A percentile compares a stretch with the other conserved stretches of the same genome.
These are phyloP conservation scores for Chionis minor DNA, from an alignment of 2,113 vertebrate species.

Conservation along the genomic window DNA sequence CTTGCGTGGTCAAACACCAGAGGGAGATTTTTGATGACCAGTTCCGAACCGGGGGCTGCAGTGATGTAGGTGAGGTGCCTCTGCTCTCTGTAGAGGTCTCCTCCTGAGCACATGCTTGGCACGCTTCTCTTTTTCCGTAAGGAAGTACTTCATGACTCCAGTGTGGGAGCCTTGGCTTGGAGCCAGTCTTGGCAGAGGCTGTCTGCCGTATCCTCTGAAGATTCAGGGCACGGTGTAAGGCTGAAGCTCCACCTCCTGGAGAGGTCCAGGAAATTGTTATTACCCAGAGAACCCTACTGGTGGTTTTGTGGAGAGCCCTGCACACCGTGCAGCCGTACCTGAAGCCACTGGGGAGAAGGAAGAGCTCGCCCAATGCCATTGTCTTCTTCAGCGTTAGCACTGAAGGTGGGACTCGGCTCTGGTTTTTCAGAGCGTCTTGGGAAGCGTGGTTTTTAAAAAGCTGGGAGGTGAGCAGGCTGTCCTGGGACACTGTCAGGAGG, in stretches of 20 bases:
- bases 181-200: not conserved
- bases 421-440: not conserved
- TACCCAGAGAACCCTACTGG: not conserved
- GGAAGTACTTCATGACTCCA: not conserved
- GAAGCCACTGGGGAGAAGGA: not conserved
- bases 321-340: not conserved
- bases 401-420: not conserved
- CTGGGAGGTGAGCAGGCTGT: not conserved
- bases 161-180: not conserved
- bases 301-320: not conserved
- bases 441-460: not conserved
- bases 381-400: not conserved
- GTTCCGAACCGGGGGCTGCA: accelerated
- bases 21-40: not conserved
- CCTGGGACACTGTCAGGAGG: not conserved
- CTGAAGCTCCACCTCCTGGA: not conserved
- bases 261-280: not conserved
- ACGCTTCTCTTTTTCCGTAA: not conserved
- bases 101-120: not conserved
- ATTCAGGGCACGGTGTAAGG: not conserved
- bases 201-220: not conserved
- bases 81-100: not conserved
- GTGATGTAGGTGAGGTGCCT: not conserved
- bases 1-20: not conserved
- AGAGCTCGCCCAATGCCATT: not conserved